phyloP scores from a whole-genome alignment of 1,140 invertebrate genomes.

The Riptortus pedestris region DNA sequence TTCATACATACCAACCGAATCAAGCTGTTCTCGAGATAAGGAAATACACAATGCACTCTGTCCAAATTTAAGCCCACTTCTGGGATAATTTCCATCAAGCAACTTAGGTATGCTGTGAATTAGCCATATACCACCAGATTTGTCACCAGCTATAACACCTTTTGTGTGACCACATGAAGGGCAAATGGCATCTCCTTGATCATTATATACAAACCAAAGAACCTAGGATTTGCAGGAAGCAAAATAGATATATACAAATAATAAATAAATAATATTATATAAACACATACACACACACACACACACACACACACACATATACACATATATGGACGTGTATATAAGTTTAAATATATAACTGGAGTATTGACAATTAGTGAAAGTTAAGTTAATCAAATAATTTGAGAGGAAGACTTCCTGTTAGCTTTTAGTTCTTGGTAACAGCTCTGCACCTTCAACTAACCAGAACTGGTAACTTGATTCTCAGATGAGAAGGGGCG shows the following conservation, averaged over 20 bases:
- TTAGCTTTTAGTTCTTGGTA: too few species aligned
- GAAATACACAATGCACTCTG: constrained; percentile 82
- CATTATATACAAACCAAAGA: constrained; percentile 70
- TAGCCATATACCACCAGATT: constrained; percentile 69
- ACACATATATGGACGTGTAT: too few species aligned
- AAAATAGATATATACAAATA: background rate
- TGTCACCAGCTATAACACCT: constrained; percentile 65
- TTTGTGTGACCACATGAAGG: constrained; percentile 61
- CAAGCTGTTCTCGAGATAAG: constrained; percentile 47
- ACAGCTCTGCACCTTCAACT: too few species aligned
- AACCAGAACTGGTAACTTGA: too few species aligned
- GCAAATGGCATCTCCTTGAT: constrained; percentile 53
- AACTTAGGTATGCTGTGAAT: constrained; percentile 84
- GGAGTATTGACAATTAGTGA: too few species aligned
- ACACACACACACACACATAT: too few species aligned
- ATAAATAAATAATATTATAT: constrained; percentile 21
- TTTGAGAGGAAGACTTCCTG: too few species aligned
- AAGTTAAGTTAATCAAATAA: too few species aligned
- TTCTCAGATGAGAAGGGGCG: too few species aligned
- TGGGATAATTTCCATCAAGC: constrained; percentile 38
- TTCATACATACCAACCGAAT: background rate
- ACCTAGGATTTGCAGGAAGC: constrained; percentile 35
- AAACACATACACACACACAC: too few species aligned
- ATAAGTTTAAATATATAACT: too few species aligned
- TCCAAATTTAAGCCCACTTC: constrained; percentile 49